A percentile compares a stretch with the other conserved stretches of the same genome.
Conservation (phyloP, 2,888 invertebrate genomes). For the Heliconius hortense region DNA sequence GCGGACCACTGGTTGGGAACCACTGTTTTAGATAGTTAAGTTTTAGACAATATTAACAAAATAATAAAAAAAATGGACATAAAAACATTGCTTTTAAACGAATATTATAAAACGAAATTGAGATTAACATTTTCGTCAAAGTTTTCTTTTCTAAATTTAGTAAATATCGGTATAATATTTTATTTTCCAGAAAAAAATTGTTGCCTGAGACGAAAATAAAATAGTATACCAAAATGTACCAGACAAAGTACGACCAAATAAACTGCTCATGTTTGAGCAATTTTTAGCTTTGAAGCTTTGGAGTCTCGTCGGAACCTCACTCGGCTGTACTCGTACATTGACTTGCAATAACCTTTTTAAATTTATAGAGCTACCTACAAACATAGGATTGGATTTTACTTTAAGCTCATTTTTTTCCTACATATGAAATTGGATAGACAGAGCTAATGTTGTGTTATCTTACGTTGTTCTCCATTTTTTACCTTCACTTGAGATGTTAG, state of each 20-base stretch:
- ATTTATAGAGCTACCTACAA: neutral
- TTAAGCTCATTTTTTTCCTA: neutral
- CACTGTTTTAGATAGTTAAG: too few relatives aligned
- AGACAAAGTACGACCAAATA: conserved; percentile 4
- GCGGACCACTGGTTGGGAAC: too few relatives aligned
- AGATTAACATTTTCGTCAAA: too few relatives aligned
- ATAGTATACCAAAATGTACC: neutral
- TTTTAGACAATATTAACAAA: too few relatives aligned
- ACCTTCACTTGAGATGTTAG: neutral
- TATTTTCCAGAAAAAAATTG: neutral
- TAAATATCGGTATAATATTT: too few relatives aligned
- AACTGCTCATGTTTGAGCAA: conserved; percentile 13
- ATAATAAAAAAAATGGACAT: too few relatives aligned
- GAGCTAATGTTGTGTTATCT: too few relatives aligned
- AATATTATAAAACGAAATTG: too few relatives aligned
- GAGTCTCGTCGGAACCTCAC: conserved; percentile 13
- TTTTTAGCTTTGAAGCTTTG: conserved; percentile 20
- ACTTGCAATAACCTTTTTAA: conserved; percentile 20
- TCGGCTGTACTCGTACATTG: conserved; percentile 2
- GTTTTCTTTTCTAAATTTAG: too few relatives aligned
- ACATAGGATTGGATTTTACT: neutral
- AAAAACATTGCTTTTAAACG: too few relatives aligned
- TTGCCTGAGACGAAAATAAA: neutral
- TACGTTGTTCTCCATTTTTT: too few relatives aligned
- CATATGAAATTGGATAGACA: too few relatives aligned